These are phyloP conservation scores for Protosalanx chinensis DNA, from an alignment of 2,797 vertebrate genomes.

Conservation along the genomic window DNA sequence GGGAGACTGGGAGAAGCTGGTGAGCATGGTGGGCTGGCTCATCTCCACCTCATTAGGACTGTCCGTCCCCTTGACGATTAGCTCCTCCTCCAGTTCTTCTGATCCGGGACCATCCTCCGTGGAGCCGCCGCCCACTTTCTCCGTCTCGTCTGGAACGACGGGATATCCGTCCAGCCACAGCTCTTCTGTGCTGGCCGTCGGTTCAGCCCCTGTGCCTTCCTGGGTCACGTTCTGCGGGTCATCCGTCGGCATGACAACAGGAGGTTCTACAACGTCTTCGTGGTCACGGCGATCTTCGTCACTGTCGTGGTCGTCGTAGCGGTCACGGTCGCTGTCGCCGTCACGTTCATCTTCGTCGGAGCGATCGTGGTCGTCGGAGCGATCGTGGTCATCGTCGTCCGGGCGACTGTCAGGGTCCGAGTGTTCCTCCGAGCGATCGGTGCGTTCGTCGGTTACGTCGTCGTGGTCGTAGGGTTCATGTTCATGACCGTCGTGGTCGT, in stretches of 20 bases:
- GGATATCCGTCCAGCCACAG: constrained; percentile 92
- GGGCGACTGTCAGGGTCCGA: neutral
- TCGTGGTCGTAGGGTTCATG: neutral
- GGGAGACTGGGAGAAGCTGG: constrained; percentile 44
- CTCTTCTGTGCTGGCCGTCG: constrained; percentile 74
- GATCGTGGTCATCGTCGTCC: neutral
- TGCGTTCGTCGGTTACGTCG: neutral
- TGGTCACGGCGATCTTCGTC: constrained; percentile 35
- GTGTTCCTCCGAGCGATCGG: neutral
- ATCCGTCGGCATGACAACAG: constrained; percentile 48
- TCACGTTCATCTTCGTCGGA: neutral
- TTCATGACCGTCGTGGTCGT: neutral
- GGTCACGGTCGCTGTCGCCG: neutral
- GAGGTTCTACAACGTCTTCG: constrained; percentile 48
- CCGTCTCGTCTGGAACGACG: constrained; percentile 63
- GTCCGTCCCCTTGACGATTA: constrained; percentile 49
- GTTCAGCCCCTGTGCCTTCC: constrained; percentile 40
- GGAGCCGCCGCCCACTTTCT: constrained; percentile 63
- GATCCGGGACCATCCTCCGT: constrained; percentile 55
- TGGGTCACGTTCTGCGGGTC: constrained; percentile 66
- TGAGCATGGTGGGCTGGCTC: constrained; percentile 38
- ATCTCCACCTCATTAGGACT: constrained; percentile 70
- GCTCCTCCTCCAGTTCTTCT: constrained; percentile 25
- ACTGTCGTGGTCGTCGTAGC: constrained; percentile 9
- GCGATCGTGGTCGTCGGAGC: neutral